phyloP scores from a whole-genome alignment of 2,113 vertebrate genomes.

The Epinephelus moara region DNA sequence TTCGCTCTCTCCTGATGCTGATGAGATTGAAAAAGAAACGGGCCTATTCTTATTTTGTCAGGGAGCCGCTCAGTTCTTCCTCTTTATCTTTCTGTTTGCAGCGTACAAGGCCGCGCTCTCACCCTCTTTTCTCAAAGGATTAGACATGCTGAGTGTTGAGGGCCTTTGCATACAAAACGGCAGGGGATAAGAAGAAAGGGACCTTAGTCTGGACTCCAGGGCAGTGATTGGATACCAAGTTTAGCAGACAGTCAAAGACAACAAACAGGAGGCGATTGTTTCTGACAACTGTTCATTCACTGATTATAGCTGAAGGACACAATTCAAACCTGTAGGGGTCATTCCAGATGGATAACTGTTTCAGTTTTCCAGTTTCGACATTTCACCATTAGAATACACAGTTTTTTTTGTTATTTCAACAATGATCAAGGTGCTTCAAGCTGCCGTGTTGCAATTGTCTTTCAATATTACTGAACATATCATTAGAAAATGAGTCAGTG shows the following conservation, averaged over 20 bases:
- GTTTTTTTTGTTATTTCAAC: no score
- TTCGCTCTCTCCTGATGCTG: slow-evolving; percentile 44
- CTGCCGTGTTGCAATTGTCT: neutral
- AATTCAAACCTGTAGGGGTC: neutral
- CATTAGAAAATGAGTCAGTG: no score
- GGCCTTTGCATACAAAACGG: slow-evolving; percentile 65
- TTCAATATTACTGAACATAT: neutral
- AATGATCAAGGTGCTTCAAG: neutral
- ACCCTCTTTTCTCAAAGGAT: slow-evolving; percentile 61
- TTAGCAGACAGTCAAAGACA: slow-evolving; percentile 35
- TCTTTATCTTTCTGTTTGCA: slow-evolving; percentile 68
- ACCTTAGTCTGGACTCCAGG: slow-evolving; percentile 49
- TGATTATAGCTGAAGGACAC: slow-evolving; percentile 10
- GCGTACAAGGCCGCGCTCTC: slow-evolving; percentile 45
- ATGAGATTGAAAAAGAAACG: slow-evolving; percentile 55
- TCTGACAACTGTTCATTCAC: slow-evolving; percentile 2
- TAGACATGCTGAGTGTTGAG: slow-evolving; percentile 64
- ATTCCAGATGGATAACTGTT: slow-evolving; percentile 25
- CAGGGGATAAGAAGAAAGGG: slow-evolving; percentile 50
- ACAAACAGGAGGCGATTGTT: neutral
- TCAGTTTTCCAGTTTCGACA: slow-evolving; percentile 14
- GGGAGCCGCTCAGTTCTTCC: slow-evolving; percentile 31
- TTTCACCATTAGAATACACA: slow-evolving; percentile 8
- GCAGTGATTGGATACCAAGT: slow-evolving; percentile 30
- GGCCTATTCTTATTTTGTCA: slow-evolving; percentile 51